A percentile compares a stretch with the other conserved stretches of the same genome.
These are phyloP conservation scores for Dasypogon diadema DNA, from an alignment of 2,888 invertebrate species.

Conservation along the genomic window DNA sequence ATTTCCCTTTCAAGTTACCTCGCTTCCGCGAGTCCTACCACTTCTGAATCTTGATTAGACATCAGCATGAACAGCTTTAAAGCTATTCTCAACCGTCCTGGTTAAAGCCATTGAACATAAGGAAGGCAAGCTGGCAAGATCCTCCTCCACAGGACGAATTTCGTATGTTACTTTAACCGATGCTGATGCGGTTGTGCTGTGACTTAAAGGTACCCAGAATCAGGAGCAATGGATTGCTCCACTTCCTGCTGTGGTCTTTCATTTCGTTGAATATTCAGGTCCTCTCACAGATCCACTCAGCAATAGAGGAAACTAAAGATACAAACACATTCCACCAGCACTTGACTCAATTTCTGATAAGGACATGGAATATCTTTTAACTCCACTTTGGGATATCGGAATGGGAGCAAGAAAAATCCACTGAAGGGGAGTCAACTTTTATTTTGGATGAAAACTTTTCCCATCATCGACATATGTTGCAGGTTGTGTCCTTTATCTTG, in stretches of 20 bases:
- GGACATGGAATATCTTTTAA: constrained; percentile 38
- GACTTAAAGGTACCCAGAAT: constrained; percentile 35
- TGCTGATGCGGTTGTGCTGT: constrained; percentile 42
- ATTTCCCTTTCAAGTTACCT: constrained; percentile 27
- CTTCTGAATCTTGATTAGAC: constrained; percentile 17
- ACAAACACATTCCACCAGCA: constrained; percentile 36
- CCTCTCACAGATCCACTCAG: neutral
- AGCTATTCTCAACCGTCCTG: constrained; percentile 28
- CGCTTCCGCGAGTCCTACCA: too few species aligned
- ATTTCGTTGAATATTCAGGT: constrained; percentile 34
- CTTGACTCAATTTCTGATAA: constrained; percentile 46
- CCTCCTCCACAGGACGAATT: constrained; percentile 11
- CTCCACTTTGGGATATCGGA: neutral
- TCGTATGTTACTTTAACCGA: constrained; percentile 48
- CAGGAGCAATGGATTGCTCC: constrained; percentile 28
- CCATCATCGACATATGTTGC: constrained; percentile 48
- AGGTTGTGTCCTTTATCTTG: constrained; percentile 49
- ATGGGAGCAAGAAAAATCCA: constrained; percentile 30
- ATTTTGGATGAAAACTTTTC: constrained; percentile 49
- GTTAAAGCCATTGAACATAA: too few species aligned
- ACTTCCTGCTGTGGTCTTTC: constrained; percentile 14
- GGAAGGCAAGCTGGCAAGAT: constrained; percentile 27
- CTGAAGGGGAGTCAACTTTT: constrained; percentile 48
- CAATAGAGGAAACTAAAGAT: neutral
- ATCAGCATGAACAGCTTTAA: neutral